phyloP scores from a whole-genome alignment of 1,140 invertebrate genomes.

The Saccostrea echinata region DNA sequence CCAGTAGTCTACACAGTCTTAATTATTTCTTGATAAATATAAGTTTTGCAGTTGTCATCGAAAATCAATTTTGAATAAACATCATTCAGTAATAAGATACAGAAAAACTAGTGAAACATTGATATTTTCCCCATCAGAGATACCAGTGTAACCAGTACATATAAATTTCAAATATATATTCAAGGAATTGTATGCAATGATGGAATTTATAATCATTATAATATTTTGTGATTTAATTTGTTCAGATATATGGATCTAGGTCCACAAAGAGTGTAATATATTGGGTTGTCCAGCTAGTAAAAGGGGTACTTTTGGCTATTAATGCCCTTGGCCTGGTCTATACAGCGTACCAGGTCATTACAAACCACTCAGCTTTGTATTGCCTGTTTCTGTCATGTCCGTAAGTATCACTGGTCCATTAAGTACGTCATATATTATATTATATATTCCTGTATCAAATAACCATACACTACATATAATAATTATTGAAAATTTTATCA shows the following conservation, averaged over 20 bases:
- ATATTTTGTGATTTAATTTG: neutral
- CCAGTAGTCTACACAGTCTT: too few relatives aligned
- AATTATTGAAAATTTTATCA: too few relatives aligned
- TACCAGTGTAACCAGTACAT: too few relatives aligned
- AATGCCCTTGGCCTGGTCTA: conserved; percentile 80
- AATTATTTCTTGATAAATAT: too few relatives aligned
- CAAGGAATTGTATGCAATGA: neutral
- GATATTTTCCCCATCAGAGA: too few relatives aligned
- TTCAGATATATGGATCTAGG: conserved; percentile 67
- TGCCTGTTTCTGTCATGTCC: conserved; percentile 92
- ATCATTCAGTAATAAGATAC: too few relatives aligned
- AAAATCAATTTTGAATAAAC: too few relatives aligned
- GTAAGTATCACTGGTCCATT: conserved; percentile 85
- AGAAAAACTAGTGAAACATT: too few relatives aligned
- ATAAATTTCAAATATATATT: neutral
- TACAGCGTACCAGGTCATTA: conserved; percentile 87
- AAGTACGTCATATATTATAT: too few relatives aligned
- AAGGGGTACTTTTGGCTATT: conserved; percentile 71
- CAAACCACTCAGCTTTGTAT: conserved; percentile 87
- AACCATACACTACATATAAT: too few relatives aligned
- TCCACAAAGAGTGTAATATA: conserved; percentile 67
- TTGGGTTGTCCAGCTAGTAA: conserved; percentile 73
- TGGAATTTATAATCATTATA: neutral
- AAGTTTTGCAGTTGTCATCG: too few relatives aligned
- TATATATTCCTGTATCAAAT: too few relatives aligned